Conservation (phyloP, 2,113 vertebrate species). For the Drymodes brunneopygia region DNA sequence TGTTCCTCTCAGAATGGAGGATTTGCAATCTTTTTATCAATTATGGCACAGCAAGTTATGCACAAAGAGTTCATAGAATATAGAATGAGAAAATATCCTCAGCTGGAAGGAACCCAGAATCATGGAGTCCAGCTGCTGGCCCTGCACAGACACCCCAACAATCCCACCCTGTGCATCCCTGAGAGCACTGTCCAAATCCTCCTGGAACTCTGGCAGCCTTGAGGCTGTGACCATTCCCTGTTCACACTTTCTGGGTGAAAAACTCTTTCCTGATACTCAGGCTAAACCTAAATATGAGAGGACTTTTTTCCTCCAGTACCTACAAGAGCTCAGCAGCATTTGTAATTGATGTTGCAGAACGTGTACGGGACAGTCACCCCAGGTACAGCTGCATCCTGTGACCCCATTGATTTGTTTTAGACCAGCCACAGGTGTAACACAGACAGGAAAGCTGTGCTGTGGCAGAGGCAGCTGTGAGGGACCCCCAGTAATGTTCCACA, state of each 20-base stretch:
- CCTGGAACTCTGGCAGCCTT: background rate
- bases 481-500: background rate
- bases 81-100: background rate
- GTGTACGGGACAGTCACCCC: background rate
- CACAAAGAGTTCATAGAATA: background rate
- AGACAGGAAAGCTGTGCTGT: background rate
- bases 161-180: background rate
- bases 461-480: background rate
- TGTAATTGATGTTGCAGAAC: background rate
- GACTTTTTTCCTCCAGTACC: background rate
- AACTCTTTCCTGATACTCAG: background rate
- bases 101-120: background rate
- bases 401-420: background rate
- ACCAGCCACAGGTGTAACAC: background rate
- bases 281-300: background rate
- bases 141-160: background rate
- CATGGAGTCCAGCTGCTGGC: background rate
- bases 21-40: background rate
- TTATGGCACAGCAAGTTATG: background rate
- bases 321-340: background rate
- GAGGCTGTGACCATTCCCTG: background rate
- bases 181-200: fast-evolving
- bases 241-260: background rate
- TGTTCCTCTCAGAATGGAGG: background rate
- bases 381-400: background rate